Evolutionary conservation across 2,113 vertebrate species (phyloP).

Genomic region (Sylvietta virens): DNA sequence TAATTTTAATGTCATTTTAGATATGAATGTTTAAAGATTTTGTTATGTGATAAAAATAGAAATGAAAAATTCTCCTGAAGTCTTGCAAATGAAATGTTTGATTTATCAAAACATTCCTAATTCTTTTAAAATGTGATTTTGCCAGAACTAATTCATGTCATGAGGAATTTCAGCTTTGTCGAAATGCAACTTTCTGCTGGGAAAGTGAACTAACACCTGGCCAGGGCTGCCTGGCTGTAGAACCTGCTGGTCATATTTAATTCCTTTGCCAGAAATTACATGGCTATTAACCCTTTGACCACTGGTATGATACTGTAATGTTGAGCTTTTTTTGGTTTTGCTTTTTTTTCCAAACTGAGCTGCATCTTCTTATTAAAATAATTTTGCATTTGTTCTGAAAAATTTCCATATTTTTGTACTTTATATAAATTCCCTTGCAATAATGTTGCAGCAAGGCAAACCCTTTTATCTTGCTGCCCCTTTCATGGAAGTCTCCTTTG

Average conservation of each 20-base stretch:
- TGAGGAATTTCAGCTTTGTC: neutral
- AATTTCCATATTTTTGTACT: neutral
- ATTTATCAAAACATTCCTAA: neutral
- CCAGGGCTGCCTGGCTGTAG: neutral
- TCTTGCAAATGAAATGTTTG: neutral
- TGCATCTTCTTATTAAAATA: neutral
- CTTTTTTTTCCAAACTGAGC: neutral
- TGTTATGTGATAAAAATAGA: neutral
- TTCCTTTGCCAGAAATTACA: neutral
- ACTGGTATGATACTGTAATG: neutral
- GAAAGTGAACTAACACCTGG: neutral
- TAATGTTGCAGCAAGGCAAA: neutral
- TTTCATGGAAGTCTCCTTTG: conserved; percentile 28
- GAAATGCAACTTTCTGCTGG: neutral
- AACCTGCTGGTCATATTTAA: neutral
- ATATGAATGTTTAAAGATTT: neutral
- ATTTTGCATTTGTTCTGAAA: neutral
- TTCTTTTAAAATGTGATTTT: neutral
- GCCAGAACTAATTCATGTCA: neutral
- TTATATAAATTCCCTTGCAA: neutral
- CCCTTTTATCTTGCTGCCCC: neutral
- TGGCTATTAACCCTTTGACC: neutral
- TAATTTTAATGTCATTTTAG: neutral
- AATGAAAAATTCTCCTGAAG: neutral
- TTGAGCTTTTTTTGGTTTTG: neutral